Conservation (phyloP, 2,797 vertebrate species). For the Enteromius radiatus region DNA sequence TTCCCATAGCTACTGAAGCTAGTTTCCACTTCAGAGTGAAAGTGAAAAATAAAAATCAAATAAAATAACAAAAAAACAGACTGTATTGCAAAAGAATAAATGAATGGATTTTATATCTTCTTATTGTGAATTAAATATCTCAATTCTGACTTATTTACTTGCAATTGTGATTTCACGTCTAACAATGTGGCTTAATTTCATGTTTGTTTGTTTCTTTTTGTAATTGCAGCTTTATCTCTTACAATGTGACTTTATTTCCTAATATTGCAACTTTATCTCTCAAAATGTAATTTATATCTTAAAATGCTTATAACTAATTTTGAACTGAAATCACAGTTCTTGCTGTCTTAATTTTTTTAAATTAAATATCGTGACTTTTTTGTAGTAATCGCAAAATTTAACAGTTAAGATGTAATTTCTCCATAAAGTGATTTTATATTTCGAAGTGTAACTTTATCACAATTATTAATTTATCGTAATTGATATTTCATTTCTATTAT, state of each 20-base stretch:
- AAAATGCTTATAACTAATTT: not conserved
- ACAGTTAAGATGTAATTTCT: not conserved
- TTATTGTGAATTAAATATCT: not conserved
- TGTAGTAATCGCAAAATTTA: not conserved
- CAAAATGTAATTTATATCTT: not conserved
- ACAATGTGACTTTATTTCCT: not conserved
- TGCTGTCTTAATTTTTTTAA: not conserved
- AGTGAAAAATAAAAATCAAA: not conserved
- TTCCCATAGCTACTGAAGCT: not conserved
- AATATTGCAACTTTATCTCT: not conserved
- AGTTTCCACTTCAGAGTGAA: not conserved
- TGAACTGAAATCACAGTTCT: not conserved
- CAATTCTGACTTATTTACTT: not conserved
- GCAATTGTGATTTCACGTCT: not conserved
- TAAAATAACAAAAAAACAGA: not conserved
- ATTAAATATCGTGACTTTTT: not conserved
- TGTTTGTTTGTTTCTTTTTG: not conserved
- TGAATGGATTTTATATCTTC: not conserved
- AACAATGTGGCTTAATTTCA: no score
- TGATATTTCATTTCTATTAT: not conserved
- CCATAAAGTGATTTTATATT: not conserved
- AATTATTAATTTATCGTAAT: not conserved
- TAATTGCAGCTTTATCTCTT: not conserved
- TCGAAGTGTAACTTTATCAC: no score
- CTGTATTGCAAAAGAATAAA: not conserved